phyloP scores from a whole-genome alignment of 92 coral and sea anemone genomes.

The Diadumene lineata region DNA sequence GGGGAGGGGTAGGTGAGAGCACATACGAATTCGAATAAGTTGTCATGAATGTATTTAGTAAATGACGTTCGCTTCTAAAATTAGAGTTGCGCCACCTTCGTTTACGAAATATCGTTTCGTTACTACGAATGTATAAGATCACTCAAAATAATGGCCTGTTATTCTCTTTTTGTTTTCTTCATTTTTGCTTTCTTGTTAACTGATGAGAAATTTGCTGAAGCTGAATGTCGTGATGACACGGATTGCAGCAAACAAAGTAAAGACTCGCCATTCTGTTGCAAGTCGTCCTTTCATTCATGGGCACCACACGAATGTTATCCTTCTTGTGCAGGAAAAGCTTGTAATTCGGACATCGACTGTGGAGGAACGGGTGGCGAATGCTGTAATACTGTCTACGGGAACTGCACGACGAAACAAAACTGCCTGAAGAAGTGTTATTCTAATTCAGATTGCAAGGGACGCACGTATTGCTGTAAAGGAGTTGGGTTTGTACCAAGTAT shows the following conservation, averaged over 20 bases:
- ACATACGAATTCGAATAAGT: background rate
- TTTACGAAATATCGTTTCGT: background rate
- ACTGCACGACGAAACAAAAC: conserved; percentile 24
- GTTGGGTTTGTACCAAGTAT: conserved; percentile 16
- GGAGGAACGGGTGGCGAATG: conserved; percentile 39
- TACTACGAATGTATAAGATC: conserved; percentile 9
- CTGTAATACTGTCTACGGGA: conserved; percentile 33
- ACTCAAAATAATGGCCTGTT: conserved; percentile 17
- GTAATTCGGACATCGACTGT: conserved; percentile 31
- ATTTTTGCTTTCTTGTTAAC: conserved; percentile 17
- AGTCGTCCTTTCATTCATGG: conserved; percentile 21
- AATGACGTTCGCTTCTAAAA: background rate
- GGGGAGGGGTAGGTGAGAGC: no score
- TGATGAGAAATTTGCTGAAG: conserved; percentile 13
- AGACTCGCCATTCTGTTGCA: conserved; percentile 36
- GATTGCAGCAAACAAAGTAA: conserved; percentile 22
- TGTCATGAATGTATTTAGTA: background rate
- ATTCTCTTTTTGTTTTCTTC: conserved; percentile 22
- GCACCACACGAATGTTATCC: conserved; percentile 15
- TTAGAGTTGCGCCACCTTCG: background rate
- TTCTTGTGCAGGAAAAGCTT: conserved; percentile 32
- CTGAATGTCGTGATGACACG: conserved; percentile 10
- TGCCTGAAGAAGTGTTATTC: conserved; percentile 38
- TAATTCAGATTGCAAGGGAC: conserved; percentile 10
- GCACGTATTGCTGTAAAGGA: conserved; percentile 25